Conservation (phyloP, 2,797 vertebrate genomes). For the Syngnathus acus region DNA sequence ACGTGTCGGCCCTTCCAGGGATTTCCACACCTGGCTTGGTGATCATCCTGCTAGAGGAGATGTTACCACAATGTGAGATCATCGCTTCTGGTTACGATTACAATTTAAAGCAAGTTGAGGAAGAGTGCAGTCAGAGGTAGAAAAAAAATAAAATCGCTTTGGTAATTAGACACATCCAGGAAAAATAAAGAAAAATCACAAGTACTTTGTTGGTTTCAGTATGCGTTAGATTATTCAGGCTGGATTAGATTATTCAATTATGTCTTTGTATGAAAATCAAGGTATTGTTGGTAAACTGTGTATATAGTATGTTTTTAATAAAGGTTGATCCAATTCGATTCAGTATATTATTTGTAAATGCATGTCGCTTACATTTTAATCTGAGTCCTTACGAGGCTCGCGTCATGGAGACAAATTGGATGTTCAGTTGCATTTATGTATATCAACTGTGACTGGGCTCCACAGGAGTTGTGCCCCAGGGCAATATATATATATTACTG, state of each 20-base stretch:
- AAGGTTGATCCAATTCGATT: constrained; percentile 16
- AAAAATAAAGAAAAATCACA: neutral
- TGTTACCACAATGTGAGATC: constrained; percentile 76
- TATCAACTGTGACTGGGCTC: too few species aligned
- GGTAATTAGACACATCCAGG: neutral
- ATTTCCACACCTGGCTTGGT: constrained; percentile 68
- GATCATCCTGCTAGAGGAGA: constrained; percentile 80
- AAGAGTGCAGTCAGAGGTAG: constrained; percentile 8
- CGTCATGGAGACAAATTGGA: neutral
- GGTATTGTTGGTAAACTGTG: constrained; percentile 1
- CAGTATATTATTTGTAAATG: neutral
- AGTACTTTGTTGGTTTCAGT: neutral
- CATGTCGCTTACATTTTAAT: neutral
- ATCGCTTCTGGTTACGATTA: constrained; percentile 55
- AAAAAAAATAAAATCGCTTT: neutral
- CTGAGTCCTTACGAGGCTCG: too few species aligned
- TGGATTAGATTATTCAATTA: neutral
- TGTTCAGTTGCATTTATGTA: neutral
- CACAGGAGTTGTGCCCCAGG: too few species aligned
- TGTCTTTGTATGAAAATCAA: neutral
- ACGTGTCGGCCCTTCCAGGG: constrained; percentile 70
- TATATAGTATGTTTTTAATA: constrained; percentile 29
- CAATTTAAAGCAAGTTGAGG: constrained; percentile 20
- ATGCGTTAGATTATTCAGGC: neutral
- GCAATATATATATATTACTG: too few species aligned